Conservation (phyloP, 2,888 invertebrate genomes). For the Helleia helle region DNA sequence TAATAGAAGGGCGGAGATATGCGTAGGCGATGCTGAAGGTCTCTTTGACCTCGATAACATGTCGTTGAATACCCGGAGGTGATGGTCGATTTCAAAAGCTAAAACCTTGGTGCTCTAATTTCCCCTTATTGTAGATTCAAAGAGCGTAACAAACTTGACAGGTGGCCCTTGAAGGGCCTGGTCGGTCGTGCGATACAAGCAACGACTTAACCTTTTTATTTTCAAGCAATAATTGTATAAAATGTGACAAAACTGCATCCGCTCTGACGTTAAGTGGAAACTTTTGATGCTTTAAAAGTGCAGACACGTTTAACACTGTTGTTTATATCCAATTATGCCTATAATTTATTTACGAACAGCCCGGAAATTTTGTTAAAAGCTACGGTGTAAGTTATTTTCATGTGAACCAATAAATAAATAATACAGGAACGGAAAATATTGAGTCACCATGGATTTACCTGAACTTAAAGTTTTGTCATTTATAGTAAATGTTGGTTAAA, state of each 20-base stretch:
- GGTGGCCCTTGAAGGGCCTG: conserved; percentile 58
- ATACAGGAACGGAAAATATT: too few species aligned
- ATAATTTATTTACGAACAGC: too few species aligned
- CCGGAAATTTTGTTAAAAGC: too few species aligned
- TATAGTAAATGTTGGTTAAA: too few species aligned
- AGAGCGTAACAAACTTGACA: conserved; percentile 52
- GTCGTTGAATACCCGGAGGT: conserved; percentile 43
- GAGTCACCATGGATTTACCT: too few species aligned
- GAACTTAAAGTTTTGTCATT: too few species aligned
- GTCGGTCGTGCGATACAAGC: conserved; percentile 33
- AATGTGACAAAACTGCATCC: conserved; percentile 4
- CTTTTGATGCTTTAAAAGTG: too few species aligned
- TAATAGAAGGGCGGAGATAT: conserved; percentile 65
- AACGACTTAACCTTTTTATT: conserved; percentile 22
- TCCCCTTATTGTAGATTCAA: conserved; percentile 70
- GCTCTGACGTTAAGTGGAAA: background rate
- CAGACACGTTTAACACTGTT: conserved; percentile 5
- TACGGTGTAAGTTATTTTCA: too few species aligned
- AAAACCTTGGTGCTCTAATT: conserved; percentile 67
- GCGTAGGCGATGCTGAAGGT: conserved; percentile 63
- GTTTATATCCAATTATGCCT: too few species aligned
- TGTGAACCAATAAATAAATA: too few species aligned
- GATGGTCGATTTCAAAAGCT: conserved; percentile 65
- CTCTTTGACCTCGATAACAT: conserved; percentile 52
- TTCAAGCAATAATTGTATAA: conserved; percentile 11